Conservation (phyloP, 1,140 invertebrate genomes). For the Sogatella furcifera region DNA sequence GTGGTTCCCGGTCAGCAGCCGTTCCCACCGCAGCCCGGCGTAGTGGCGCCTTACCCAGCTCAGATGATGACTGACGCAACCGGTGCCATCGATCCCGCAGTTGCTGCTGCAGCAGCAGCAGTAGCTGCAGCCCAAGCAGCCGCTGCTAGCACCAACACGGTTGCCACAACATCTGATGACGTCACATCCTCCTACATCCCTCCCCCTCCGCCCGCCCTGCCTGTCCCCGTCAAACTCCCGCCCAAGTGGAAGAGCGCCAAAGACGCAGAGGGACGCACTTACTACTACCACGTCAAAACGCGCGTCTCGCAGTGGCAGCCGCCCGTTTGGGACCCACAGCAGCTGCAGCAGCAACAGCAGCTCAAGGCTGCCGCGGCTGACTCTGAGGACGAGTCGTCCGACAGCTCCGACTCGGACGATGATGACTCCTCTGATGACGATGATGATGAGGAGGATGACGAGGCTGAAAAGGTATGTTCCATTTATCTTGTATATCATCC, state of each 20-base stretch:
- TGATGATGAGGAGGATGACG: slow-evolving; percentile 18
- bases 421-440: slow-evolving; percentile 22
- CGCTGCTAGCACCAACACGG: background rate
- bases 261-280: slow-evolving; percentile 68
- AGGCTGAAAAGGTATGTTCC: slow-evolving; percentile 22
- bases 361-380: slow-evolving; percentile 16
- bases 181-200: background rate
- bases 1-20: slow-evolving; percentile 2
- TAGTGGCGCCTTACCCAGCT: no score
- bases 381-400: slow-evolving; percentile 34
- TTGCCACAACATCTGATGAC: background rate
- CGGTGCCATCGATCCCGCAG: background rate
- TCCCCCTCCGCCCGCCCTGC: slow-evolving; percentile 22
- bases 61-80: background rate
- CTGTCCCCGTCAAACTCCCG: slow-evolving; percentile 56
- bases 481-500: no score
- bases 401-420: slow-evolving; percentile 35
- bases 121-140: background rate
- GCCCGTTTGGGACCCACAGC: slow-evolving; percentile 42
- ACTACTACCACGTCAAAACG: slow-evolving; percentile 83
- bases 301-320: slow-evolving; percentile 81
- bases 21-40: background rate
- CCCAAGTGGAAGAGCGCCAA: slow-evolving; percentile 77
- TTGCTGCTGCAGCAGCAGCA: background rate
- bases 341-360: slow-evolving; percentile 30